Percentiles rank a stretch among this genome's conserved stretches.
phyloP scores from a whole-genome alignment of 2,113 vertebrate genomes.

The Craseonycteris thonglongyai region DNA sequence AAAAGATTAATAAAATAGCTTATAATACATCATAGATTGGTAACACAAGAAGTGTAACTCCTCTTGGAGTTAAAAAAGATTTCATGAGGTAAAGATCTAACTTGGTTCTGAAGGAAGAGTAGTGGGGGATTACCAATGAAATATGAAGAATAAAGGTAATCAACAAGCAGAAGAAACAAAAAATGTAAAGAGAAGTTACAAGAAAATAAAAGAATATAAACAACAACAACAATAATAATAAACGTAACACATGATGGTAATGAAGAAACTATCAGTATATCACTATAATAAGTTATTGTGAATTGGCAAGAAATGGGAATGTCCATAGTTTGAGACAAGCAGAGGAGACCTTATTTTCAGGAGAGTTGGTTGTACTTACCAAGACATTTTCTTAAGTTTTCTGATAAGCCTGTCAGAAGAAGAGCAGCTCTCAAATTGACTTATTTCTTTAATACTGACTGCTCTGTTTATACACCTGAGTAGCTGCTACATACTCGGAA shows the following conservation, averaged over 20 bases:
- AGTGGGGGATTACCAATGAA: background rate
- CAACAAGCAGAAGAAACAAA: background rate
- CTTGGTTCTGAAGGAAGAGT: background rate
- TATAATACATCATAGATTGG: background rate
- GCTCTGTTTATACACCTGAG: accelerated
- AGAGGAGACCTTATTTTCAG: background rate
- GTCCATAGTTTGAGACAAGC: background rate
- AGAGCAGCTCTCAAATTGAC: background rate
- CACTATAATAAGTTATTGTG: background rate
- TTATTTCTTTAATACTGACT: background rate
- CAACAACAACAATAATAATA: background rate
- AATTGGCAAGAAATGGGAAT: background rate
- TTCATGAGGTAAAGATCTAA: background rate
- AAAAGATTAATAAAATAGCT: background rate
- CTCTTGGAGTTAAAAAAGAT: background rate
- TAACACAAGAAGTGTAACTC: background rate
- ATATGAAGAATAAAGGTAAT: background rate
- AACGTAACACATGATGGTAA: background rate
- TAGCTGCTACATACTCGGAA: accelerated
- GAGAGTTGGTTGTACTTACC: background rate
- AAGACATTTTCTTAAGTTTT: background rate
- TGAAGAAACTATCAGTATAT: background rate
- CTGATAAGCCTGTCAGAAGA: slow-evolving; percentile 12
- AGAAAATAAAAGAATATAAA: background rate
- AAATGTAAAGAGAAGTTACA: background rate